phyloP scores from a whole-genome alignment of 2,888 invertebrate species.

The Eristalis pertinax region DNA sequence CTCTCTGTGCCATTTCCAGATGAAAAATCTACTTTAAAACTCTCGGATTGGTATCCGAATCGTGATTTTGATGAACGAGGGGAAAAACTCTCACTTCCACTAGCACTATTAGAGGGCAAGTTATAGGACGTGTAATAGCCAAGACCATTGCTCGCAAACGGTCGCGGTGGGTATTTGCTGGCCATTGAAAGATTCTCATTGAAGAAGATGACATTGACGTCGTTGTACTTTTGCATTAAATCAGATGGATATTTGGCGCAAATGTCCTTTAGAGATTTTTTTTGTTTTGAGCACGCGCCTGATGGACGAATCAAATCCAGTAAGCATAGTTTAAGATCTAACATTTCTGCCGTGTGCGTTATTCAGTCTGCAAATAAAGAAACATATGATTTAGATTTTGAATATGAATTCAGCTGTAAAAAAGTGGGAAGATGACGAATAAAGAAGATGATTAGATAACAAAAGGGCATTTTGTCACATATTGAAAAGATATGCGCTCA shows the following conservation, averaged over 20 bases:
- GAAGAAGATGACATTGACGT: constrained; percentile 80
- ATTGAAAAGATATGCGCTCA: too few relatives aligned
- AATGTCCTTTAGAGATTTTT: constrained; percentile 80
- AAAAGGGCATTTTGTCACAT: too few relatives aligned
- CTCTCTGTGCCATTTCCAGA: constrained; percentile 77
- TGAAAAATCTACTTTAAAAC: constrained; percentile 78
- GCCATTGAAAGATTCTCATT: constrained; percentile 81
- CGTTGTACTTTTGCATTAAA: constrained; percentile 79
- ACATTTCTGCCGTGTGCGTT: constrained; percentile 75
- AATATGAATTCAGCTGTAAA: too few relatives aligned
- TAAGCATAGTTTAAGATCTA: constrained; percentile 80
- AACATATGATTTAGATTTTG: neutral
- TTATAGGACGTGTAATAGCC: constrained; percentile 72
- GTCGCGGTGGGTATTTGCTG: constrained; percentile 78
- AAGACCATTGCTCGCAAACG: constrained; percentile 76
- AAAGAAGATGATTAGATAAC: too few relatives aligned
- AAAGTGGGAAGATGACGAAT: too few relatives aligned
- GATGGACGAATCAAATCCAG: constrained; percentile 79
- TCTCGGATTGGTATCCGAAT: constrained; percentile 75
- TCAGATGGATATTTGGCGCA: constrained; percentile 78
- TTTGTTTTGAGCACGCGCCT: constrained; percentile 75
- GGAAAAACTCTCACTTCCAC: constrained; percentile 72
- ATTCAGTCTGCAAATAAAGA: constrained; percentile 13
- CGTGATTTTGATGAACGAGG: constrained; percentile 72
- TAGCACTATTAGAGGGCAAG: constrained; percentile 57